Evolutionary conservation across 2,797 vertebrate species (phyloP).

Genomic region (Strix occidentalis): DNA sequence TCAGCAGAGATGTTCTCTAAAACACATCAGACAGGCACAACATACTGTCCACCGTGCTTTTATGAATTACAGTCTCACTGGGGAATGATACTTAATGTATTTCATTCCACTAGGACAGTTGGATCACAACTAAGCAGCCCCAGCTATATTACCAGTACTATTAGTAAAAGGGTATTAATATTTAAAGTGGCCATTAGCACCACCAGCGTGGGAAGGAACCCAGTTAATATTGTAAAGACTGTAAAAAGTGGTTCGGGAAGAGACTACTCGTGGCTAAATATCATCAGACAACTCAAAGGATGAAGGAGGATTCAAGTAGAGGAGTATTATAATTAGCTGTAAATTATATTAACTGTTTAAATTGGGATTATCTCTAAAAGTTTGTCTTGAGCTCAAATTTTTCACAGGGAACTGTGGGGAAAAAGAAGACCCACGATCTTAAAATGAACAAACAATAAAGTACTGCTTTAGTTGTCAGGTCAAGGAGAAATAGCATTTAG

Average conservation of each 20-base stretch:
- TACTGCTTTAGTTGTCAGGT: not conserved
- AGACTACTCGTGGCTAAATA: not conserved
- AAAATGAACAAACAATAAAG: not conserved
- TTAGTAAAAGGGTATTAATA: slow-evolving; percentile 20
- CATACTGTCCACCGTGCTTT: not conserved
- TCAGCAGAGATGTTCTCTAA: slow-evolving; percentile 35
- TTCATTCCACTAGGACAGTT: not conserved
- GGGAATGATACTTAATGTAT: not conserved
- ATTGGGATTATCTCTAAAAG: not conserved
- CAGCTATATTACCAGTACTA: not conserved
- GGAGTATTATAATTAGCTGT: not conserved
- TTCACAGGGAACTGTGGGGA: not conserved
- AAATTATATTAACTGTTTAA: not conserved
- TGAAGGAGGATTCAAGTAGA: not conserved
- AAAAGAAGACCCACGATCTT: not conserved
- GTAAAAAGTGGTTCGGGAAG: not conserved
- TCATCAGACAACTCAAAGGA: not conserved
- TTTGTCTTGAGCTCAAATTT: not conserved
- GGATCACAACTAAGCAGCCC: not conserved
- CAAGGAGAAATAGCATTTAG: not conserved
- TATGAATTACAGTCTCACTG: not conserved
- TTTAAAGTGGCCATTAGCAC: not conserved
- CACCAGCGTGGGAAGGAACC: not conserved
- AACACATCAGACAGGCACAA: slow-evolving; percentile 18
- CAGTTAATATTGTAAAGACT: not conserved